Base-by-base conservation (phyloP, 2,113 vertebrate species). In the Tringa solitaria region DNA sequence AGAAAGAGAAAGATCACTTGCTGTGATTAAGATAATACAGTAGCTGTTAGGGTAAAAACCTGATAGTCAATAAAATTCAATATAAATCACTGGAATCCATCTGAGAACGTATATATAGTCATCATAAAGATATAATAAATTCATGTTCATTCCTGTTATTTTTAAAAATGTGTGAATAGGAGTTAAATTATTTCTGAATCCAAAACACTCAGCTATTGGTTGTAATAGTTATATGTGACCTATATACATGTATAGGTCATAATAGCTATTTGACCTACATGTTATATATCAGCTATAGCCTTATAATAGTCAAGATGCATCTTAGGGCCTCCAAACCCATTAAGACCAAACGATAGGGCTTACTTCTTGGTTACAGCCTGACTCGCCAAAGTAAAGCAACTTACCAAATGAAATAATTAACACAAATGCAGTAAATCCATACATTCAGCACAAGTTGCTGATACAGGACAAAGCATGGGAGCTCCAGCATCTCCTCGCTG, bases 401-500 rank as follows among this genome's bases (percentile, higher is more conserved):
- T 81, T 67, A 32, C 28, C 10, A 1, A 1, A 43, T 45, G 17
- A 67, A 70, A 28, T 37, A 82, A 63, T 9, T 37, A 68, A 51
- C 24, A n/a, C 10, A 60, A 92, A 64, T 6, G 20, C 48, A 76
- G 30, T 32, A 86, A 80, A 91, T 50, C 64, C 84, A 73, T 4
- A 14, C 8, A 7, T 32, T 59, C 43, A 63, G 75, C 43, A 50
- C 56, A 37, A 54, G 39, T 2, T 11, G 57, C 64, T 37, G 46
- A 41, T 18, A 17, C 2, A 45, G 54, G 24, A 59, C 22, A 39
- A 59, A 57, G 48, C 6, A 1, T 0, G 5, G 32, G 41, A 70
- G 45, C 28, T 48, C 10, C 41, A 51, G 76, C 43, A 43, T 17
- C 37, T 70, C 68, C 53, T 57, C 17, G 37, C 13, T 68, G 43